phyloP scores from a whole-genome alignment of 2,888 invertebrate species.

The Parnassius glacialis region DNA sequence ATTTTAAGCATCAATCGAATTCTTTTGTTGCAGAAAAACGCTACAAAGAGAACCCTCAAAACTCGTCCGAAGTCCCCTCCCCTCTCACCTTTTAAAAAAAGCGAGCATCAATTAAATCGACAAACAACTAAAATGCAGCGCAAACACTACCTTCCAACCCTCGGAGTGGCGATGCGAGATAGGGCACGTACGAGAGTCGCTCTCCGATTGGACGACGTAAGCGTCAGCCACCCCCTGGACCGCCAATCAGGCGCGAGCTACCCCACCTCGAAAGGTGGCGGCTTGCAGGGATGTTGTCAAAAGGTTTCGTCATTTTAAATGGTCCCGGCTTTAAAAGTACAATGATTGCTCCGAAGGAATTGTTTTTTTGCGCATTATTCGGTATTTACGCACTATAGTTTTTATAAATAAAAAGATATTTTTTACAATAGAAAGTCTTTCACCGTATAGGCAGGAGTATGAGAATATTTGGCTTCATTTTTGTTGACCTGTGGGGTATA shows the following conservation, averaged over 20 bases:
- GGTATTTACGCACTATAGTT: too few species aligned
- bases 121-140: slow-evolving; percentile 75
- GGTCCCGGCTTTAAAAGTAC: slow-evolving; percentile 27
- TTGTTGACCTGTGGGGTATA: too few species aligned
- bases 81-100: slow-evolving; percentile 35
- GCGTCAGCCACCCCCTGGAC: slow-evolving; percentile 45
- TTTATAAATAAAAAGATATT: too few species aligned
- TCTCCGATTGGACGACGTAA: slow-evolving; percentile 50
- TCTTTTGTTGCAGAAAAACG: slow-evolving; percentile 17
- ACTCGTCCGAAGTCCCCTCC: neutral
- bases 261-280: slow-evolving; percentile 26
- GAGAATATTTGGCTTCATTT: too few species aligned
- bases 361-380: slow-evolving; percentile 1
- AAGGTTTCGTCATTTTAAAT: slow-evolving; percentile 33
- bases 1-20: neutral
- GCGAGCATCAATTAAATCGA: slow-evolving; percentile 44
- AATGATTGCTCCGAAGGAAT: slow-evolving; percentile 18
- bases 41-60: slow-evolving; percentile 5
- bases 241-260: slow-evolving; percentile 43
- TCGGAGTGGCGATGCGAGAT: slow-evolving; percentile 62
- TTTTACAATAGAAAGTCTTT: too few species aligned
- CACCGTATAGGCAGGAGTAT: too few species aligned
- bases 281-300: slow-evolving; percentile 1
- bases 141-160: slow-evolving; percentile 70
- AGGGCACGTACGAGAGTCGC: slow-evolving; percentile 59